Evolutionary conservation across 2,888 invertebrate species (phyloP).

Genomic region (Diabrotica balteata): DNA sequence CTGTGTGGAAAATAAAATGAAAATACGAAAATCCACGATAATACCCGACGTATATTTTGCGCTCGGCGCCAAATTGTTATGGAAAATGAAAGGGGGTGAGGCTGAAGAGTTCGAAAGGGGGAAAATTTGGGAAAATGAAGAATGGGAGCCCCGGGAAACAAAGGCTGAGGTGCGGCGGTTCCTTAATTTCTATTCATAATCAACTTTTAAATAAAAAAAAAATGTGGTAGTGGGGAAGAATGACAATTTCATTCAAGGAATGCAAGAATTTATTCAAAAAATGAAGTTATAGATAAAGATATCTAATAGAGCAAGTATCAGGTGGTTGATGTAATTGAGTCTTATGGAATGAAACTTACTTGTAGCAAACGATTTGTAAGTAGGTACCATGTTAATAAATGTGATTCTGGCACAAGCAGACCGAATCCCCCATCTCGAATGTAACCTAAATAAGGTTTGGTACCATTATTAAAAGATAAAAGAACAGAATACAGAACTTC

Average conservation of each 20-base stretch:
- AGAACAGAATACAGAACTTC: too few relatives aligned
- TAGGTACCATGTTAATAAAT: too few relatives aligned
- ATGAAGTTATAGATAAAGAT: too few relatives aligned
- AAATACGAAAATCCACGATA: conserved; percentile 45
- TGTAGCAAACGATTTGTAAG: too few relatives aligned
- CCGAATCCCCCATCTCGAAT: too few relatives aligned
- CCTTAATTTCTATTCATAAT: conserved; percentile 22
- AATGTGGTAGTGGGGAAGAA: neutral
- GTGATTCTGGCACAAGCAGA: too few relatives aligned
- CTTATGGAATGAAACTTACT: too few relatives aligned
- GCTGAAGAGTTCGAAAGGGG: conserved; percentile 2
- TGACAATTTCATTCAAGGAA: neutral
- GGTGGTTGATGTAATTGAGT: too few relatives aligned
- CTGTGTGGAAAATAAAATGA: conserved; percentile 41
- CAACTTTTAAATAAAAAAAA: conserved; percentile 23
- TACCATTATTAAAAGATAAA: too few relatives aligned
- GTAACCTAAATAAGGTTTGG: too few relatives aligned
- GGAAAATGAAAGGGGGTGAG: conserved; percentile 33
- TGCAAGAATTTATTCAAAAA: too few relatives aligned
- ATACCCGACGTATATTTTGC: conserved; percentile 41
- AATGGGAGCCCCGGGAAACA: conserved; percentile 20
- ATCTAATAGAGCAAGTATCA: too few relatives aligned
- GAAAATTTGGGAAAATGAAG: conserved; percentile 26
- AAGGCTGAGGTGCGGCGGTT: conserved; percentile 18
- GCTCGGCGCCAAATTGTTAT: conserved; percentile 41